Conservation (phyloP, 2,888 invertebrate species). For the Myopa tessellatipennis region DNA sequence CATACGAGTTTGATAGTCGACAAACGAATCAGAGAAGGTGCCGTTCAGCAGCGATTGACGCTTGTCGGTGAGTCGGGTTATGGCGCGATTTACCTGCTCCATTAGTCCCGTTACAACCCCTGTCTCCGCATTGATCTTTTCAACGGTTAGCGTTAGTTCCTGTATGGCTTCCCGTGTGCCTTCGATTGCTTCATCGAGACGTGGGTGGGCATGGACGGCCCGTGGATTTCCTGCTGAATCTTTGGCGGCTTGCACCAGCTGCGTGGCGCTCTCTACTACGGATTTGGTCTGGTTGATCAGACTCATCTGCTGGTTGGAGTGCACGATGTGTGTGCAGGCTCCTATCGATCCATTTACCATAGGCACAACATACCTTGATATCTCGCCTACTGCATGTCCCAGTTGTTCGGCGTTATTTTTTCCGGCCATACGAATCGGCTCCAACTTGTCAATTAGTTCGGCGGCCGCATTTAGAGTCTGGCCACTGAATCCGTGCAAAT, state of each 20-base stretch:
- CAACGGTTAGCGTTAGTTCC: constrained; percentile 83
- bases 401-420: constrained; percentile 92
- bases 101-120: constrained; percentile 91
- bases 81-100: constrained; percentile 91
- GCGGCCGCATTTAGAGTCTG: constrained; percentile 83
- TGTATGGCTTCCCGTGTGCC: constrained; percentile 82
- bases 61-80: constrained; percentile 82
- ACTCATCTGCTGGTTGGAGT: constrained; percentile 87
- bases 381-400: constrained; percentile 85
- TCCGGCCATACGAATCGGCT: constrained; percentile 86
- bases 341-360: constrained; percentile 86
- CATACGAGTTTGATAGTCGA: constrained; percentile 98
- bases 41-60: constrained; percentile 78
- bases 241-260: constrained; percentile 85
- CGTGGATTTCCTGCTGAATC: constrained; percentile 94
- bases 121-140: constrained; percentile 85
- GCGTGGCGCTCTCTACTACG: constrained; percentile 91
- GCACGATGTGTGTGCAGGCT: constrained; percentile 88
- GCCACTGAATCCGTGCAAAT: constrained; percentile 80
- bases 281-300: constrained; percentile 93
- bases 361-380: constrained; percentile 85
- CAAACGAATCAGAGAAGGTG: constrained; percentile 81
- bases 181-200: constrained; percentile 84
- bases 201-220: constrained; percentile 82
- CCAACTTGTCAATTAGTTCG: constrained; percentile 86